Base-by-base conservation (phyloP, 2,888 invertebrate genomes). In the Pachymerium ferrugineum region DNA sequence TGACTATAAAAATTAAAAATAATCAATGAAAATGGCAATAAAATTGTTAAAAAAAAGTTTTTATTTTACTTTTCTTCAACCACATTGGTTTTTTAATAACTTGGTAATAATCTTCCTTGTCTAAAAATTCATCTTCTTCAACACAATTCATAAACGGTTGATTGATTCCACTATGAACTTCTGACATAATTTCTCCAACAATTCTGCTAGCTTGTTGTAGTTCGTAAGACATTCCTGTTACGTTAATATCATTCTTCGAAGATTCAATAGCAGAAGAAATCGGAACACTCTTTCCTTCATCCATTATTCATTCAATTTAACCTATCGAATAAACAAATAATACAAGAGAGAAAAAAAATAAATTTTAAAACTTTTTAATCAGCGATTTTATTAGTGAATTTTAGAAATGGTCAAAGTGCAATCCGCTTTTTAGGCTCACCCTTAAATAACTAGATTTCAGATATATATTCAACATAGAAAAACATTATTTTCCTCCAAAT, bases 31-130 rank as follows among this genome's bases (percentile, higher is more conserved):
- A 25, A 74, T 73, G 3, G 10, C 6, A 69, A 75, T 28, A 70
- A 74, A 74, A 70, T 38, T 47, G 67, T 54, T 79, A 78, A 75
- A 70, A 33, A 73, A 71, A 25, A 33, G 69, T 72, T 38, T 67
- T 38, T 19, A 70, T 80, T 83, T 80, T 78, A 85, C 85, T 83
- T 79, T 83, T 82, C 70, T 78, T 80, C 10, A 85, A 79, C 84
- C 85, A 85, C 79, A 85, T 82, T 5, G 85, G 85, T 67, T 82
- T 79, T 38, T 81, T 80, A 22, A 86, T 81, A 28, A 81, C 79
- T 72, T 83, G 81, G 77, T 82, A 81, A 78, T 85, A 86, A 76
- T 83, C 83, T 31, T 78, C 76, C 75, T 81, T 79, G 19, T 81
- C 82, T 16, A 81, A 80, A 35, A 80, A 79, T n/a, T 79, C 79